Conservation (phyloP, 1,140 invertebrate species). For the Proales similis region DNA sequence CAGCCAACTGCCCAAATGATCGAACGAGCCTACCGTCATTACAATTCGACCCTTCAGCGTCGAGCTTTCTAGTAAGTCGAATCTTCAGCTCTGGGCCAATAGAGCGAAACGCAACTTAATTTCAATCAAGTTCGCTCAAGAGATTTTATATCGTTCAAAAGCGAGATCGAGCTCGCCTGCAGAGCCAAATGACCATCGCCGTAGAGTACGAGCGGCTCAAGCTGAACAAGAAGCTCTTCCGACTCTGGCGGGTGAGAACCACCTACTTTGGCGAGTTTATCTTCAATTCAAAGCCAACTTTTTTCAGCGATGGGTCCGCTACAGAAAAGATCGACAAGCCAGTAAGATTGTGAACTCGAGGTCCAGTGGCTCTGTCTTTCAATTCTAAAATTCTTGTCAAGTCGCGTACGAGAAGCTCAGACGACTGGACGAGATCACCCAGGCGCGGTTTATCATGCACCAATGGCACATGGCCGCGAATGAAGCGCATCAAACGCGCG, state of each 20-base stretch:
- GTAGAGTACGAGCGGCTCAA: too few species aligned
- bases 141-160: too few species aligned
- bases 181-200: too few species aligned
- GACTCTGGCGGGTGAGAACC: too few species aligned
- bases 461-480: constrained; percentile 47
- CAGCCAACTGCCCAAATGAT: constrained; percentile 49
- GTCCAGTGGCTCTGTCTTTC: not conserved
- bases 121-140: too few species aligned
- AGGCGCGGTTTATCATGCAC: constrained; percentile 44
- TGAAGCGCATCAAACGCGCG: constrained; percentile 45
- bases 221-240: too few species aligned
- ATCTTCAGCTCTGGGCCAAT: too few species aligned
- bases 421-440: not conserved
- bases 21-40: constrained; percentile 45
- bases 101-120: too few species aligned
- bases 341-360: constrained; percentile 41
- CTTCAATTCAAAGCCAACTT: constrained; percentile 2
- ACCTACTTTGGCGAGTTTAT: too few species aligned
- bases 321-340: constrained; percentile 48
- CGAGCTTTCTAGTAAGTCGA: constrained; percentile 45
- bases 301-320: constrained; percentile 45
- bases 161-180: too few species aligned
- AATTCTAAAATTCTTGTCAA: not conserved
- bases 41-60: constrained; percentile 45
- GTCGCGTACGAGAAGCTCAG: constrained; percentile 24